These are phyloP conservation scores for Chaetodon trifascialis DNA, from an alignment of 2,113 vertebrate genomes.

Conservation along the genomic window DNA sequence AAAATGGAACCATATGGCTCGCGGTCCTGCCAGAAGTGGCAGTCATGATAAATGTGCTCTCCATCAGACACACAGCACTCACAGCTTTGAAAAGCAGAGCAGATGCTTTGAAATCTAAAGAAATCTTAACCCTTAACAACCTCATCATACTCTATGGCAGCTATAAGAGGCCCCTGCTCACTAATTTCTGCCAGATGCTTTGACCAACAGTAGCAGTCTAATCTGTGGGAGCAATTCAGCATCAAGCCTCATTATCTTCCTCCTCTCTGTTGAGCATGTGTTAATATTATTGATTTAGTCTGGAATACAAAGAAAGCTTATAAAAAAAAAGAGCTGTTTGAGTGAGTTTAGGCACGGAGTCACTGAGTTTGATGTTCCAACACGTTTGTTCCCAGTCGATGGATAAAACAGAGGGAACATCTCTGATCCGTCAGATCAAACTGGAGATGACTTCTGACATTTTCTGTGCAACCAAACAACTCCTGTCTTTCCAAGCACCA, in stretches of 20 bases:
- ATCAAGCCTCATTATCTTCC: conserved; percentile 41
- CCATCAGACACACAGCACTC: conserved; percentile 6
- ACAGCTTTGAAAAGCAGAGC: conserved; percentile 19
- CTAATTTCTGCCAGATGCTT: conserved; percentile 65
- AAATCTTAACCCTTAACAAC: conserved; percentile 15
- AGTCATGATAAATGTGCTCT: conserved; percentile 62
- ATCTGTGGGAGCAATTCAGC: conserved; percentile 44
- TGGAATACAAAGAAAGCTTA: conserved; percentile 9
- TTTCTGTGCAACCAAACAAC: conserved; percentile 33
- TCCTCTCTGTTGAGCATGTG: conserved; percentile 26
- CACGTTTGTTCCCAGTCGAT: conserved; percentile 12
- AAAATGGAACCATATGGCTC: conserved; percentile 55
- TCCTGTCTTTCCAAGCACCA: conserved; percentile 44
- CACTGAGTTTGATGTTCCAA: not conserved
- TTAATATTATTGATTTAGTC: conserved; percentile 15
- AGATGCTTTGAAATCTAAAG: conserved; percentile 45
- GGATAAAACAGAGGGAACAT: not conserved
- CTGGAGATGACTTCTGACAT: conserved; percentile 24
- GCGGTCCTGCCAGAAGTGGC: conserved; percentile 50
- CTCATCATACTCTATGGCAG: conserved; percentile 39
- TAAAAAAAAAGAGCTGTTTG: not conserved
- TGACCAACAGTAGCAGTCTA: conserved; percentile 64
- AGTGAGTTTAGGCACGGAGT: not conserved
- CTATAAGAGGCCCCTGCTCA: conserved; percentile 22
- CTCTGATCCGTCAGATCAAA: conserved; percentile 34